Evolutionary conservation across 2,888 invertebrate species (phyloP).

Genomic region (Drosophila helvetica): DNA sequence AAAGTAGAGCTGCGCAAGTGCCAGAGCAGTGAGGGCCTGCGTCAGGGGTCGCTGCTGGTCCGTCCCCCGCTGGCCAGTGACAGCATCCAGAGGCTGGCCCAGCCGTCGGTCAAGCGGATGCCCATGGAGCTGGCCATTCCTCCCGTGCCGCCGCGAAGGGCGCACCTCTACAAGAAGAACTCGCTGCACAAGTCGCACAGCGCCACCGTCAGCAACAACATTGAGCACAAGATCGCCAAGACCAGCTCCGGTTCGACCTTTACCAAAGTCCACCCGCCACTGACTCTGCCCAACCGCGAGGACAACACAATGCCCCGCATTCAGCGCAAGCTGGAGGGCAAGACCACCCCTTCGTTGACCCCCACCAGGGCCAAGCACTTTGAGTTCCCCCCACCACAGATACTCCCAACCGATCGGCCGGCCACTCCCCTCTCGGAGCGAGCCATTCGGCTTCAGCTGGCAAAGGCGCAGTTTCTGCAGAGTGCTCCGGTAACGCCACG

Average conservation of each 20-base stretch:
- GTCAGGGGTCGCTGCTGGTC: constrained; percentile 32
- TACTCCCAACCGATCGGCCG: constrained; percentile 59
- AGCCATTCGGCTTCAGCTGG: constrained; percentile 87
- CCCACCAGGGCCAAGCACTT: constrained; percentile 76
- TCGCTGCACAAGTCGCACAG: constrained; percentile 74
- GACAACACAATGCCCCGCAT: constrained; percentile 82
- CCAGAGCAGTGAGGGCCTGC: constrained; percentile 65
- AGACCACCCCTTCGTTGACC: constrained; percentile 64
- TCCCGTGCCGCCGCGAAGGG: constrained; percentile 59
- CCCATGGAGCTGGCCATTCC: constrained; percentile 42
- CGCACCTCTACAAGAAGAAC: constrained; percentile 81
- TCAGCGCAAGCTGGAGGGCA: constrained; percentile 80
- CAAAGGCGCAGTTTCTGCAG: constrained; percentile 90
- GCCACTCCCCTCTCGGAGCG: constrained; percentile 83
- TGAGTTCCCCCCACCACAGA: constrained; percentile 56
- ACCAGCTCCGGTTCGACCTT: constrained; percentile 72
- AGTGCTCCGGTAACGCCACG: constrained; percentile 68
- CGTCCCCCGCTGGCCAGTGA: constrained; percentile 81
- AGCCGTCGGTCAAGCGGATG: constrained; percentile 28
- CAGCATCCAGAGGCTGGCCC: constrained; percentile 74
- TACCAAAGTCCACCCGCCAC: constrained; percentile 30
- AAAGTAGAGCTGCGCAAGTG: constrained; percentile 63
- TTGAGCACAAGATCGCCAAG: constrained; percentile 81
- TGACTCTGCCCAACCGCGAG: constrained; percentile 73
- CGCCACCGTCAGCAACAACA: constrained; percentile 71